Evolutionary conservation across 2,797 vertebrate species (phyloP).

Genomic region (Ciconia nigra): DNA sequence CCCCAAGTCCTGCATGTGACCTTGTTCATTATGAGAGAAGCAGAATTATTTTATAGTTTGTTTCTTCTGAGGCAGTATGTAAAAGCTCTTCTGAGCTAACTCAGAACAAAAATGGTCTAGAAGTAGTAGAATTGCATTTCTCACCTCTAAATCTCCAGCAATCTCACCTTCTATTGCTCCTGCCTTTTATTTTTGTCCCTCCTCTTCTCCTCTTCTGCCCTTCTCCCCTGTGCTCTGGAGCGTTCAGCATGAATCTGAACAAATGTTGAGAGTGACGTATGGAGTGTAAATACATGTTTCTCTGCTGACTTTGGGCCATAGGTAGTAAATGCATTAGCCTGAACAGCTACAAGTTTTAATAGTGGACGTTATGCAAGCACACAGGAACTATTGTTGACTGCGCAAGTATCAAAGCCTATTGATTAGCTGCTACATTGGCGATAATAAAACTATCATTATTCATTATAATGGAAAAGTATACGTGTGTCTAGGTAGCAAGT

Average conservation of each 20-base stretch:
- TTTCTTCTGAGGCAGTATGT: background rate
- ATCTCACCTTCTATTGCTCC: background rate
- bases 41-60: background rate
- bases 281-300: slow-evolving; percentile 56
- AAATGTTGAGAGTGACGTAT: slow-evolving; percentile 63
- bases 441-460: slow-evolving; percentile 70
- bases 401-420: slow-evolving; percentile 67
- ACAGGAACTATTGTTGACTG: slow-evolving; percentile 51
- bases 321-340: slow-evolving; percentile 53
- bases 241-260: slow-evolving; percentile 43
- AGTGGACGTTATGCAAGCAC: slow-evolving; percentile 42
- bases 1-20: background rate
- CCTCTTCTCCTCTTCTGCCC: background rate
- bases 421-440: slow-evolving; percentile 67
- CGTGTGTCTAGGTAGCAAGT: slow-evolving; percentile 23
- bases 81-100: background rate
- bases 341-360: slow-evolving; percentile 58
- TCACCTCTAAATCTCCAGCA: background rate
- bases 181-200: background rate
- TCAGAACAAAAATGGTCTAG: background rate
- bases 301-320: slow-evolving; percentile 53
- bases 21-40: background rate
- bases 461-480: slow-evolving; percentile 54
- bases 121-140: background rate
- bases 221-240: background rate